phyloP scores from a whole-genome alignment of 1,140 invertebrate genomes.

The Drosophila guanche region DNA sequence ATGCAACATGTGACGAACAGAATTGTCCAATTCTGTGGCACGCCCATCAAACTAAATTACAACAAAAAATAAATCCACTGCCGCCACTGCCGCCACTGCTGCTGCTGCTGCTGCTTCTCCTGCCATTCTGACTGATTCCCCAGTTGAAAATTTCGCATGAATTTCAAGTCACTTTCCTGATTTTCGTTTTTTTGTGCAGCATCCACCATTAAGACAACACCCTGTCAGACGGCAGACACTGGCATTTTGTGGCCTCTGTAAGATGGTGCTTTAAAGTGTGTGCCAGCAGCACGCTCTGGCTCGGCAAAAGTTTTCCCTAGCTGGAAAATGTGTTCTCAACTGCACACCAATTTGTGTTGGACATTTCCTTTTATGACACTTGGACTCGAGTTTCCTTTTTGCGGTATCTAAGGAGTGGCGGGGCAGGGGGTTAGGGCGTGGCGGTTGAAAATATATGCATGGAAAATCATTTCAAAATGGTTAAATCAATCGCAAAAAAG shows the following conservation, averaged over 20 bases:
- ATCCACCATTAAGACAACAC: slow-evolving; percentile 51
- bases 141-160: slow-evolving; percentile 60
- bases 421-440: too few species aligned
- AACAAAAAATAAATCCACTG: slow-evolving; percentile 23
- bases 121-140: slow-evolving; percentile 21
- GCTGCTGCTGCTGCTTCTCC: slow-evolving; percentile 6
- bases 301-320: slow-evolving; percentile 14
- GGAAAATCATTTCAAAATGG: too few species aligned
- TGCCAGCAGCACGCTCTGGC: not conserved
- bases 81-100: not conserved
- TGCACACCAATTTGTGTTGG: slow-evolving; percentile 21
- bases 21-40: slow-evolving; percentile 63
- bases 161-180: slow-evolving; percentile 46
- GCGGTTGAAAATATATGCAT: too few species aligned
- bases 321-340: not conserved
- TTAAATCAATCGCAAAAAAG: too few species aligned
- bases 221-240: slow-evolving; percentile 6
- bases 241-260: slow-evolving; percentile 43
- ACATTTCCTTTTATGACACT: slow-evolving; percentile 48
- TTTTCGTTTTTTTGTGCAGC: slow-evolving; percentile 9
- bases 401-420: too few species aligned
- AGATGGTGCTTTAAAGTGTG: slow-evolving; percentile 31
- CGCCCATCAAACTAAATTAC: slow-evolving; percentile 81
- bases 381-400: slow-evolving; percentile 3
- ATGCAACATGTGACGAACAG: slow-evolving; percentile 71